Evolutionary conservation across 2,888 invertebrate species (phyloP).

Genomic region (Fragum fragum): DNA sequence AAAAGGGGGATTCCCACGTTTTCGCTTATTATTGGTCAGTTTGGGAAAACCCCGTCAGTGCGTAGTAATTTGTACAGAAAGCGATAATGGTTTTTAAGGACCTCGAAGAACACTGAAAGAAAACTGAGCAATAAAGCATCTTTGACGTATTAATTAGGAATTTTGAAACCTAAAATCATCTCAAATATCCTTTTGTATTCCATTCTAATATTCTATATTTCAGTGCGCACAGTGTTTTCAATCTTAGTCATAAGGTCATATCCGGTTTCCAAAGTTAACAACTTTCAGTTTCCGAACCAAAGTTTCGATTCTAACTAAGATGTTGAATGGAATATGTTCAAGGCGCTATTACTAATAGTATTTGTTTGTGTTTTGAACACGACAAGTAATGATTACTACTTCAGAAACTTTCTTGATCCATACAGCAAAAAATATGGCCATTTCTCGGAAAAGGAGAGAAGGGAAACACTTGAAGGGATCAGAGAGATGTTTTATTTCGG

Average conservation of each 20-base stretch:
- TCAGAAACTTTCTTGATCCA: slow-evolving; percentile 69
- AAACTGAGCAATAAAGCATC: too few relatives aligned
- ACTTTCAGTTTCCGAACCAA: background rate
- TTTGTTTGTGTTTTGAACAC: slow-evolving; percentile 54
- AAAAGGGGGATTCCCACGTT: too few relatives aligned
- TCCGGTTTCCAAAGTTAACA: slow-evolving; percentile 2
- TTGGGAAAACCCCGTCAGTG: too few relatives aligned
- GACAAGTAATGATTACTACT: slow-evolving; percentile 62
- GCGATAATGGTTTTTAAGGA: too few relatives aligned
- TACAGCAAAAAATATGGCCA: slow-evolving; percentile 83
- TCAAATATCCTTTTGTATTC: too few relatives aligned
- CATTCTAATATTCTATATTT: too few relatives aligned
- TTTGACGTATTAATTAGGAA: too few relatives aligned
- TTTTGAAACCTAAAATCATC: too few relatives aligned
- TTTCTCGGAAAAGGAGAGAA: slow-evolving; percentile 84
- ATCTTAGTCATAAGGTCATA: background rate
- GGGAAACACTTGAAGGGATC: slow-evolving; percentile 85
- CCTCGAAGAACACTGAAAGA: too few relatives aligned
- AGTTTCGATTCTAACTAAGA: background rate
- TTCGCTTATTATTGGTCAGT: too few relatives aligned
- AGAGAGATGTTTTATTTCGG: slow-evolving; percentile 89
- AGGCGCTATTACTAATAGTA: slow-evolving; percentile 1
- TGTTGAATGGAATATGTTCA: slow-evolving; percentile 21
- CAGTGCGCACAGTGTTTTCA: too few relatives aligned
- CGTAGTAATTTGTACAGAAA: too few relatives aligned